Conservation (phyloP, 2,113 vertebrate species). For the Syngnathus scovelli region DNA sequence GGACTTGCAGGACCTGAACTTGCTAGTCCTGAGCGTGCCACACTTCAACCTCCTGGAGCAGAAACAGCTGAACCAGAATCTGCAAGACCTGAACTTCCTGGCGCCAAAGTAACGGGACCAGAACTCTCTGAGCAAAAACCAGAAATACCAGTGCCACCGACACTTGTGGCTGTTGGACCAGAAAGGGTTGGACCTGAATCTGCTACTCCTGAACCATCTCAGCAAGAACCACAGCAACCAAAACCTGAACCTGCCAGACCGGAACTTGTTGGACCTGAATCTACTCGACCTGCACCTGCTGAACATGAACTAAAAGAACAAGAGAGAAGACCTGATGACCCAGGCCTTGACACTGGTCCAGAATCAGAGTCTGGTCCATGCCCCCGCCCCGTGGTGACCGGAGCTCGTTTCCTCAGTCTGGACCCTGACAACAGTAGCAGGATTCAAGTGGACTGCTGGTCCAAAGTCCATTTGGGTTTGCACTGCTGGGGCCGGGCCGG, state of each 20-base stretch:
- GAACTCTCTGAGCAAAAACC: background rate
- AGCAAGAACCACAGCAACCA: background rate
- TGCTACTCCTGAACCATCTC: background rate
- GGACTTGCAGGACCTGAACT: background rate
- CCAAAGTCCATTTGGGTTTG: conserved; percentile 19
- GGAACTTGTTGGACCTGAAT: background rate
- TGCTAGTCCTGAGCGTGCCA: too few species aligned
- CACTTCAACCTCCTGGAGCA: background rate
- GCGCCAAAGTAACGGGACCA: background rate
- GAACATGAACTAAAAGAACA: background rate
- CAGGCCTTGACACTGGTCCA: background rate
- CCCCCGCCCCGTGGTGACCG: background rate
- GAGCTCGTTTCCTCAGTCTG: conserved; percentile 3
- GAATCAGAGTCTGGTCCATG: background rate
- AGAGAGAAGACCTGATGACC: background rate
- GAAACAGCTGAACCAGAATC: background rate
- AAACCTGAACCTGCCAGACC: background rate
- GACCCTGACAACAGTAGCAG: background rate
- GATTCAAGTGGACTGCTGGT: conserved; percentile 48
- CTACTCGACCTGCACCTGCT: too few species aligned
- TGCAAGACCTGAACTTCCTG: background rate
- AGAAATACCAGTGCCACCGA: background rate
- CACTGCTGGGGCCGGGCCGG: conserved; percentile 28
- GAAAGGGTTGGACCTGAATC: background rate
- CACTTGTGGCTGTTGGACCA: background rate